These are phyloP conservation scores for Bombus balteatus DNA, from an alignment of 1,140 invertebrate genomes.

Conservation along the genomic window DNA sequence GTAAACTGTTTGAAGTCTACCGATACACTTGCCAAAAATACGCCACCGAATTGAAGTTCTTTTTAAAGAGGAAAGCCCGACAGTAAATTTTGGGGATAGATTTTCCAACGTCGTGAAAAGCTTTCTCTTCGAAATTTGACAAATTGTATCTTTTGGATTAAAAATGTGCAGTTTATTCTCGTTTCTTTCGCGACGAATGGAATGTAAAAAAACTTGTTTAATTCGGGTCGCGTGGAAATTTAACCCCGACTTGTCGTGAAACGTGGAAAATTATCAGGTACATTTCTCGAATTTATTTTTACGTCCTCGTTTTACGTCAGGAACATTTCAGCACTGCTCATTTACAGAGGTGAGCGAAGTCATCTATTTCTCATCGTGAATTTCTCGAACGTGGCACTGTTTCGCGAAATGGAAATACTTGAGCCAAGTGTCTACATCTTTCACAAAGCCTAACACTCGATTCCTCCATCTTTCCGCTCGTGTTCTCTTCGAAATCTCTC, in stretches of 20 bases:
- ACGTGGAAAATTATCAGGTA: background rate
- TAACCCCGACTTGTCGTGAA: background rate
- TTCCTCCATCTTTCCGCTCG: slow-evolving; percentile 27
- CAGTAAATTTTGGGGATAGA: background rate
- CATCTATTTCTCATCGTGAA: background rate
- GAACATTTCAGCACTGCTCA: background rate
- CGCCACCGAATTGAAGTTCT: background rate
- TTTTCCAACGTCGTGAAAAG: background rate
- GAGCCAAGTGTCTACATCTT: slow-evolving; percentile 26
- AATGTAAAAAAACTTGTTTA: background rate
- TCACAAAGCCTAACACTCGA: slow-evolving; percentile 33
- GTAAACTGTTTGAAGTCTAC: background rate
- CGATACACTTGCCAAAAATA: background rate
- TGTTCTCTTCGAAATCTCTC: slow-evolving; percentile 69
- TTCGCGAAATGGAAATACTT: slow-evolving; percentile 2
- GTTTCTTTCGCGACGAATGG: too few species aligned
- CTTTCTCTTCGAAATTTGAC: background rate
- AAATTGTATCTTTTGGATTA: background rate
- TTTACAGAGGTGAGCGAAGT: background rate
- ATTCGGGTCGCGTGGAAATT: background rate
- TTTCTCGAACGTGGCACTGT: background rate
- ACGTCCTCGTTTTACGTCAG: background rate
- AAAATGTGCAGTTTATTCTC: background rate
- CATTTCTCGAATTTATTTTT: background rate
- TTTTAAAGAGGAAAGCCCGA: background rate